Evolutionary conservation across 2,797 vertebrate genomes (phyloP).

Genomic region (Uromys caudimaculatus): DNA sequence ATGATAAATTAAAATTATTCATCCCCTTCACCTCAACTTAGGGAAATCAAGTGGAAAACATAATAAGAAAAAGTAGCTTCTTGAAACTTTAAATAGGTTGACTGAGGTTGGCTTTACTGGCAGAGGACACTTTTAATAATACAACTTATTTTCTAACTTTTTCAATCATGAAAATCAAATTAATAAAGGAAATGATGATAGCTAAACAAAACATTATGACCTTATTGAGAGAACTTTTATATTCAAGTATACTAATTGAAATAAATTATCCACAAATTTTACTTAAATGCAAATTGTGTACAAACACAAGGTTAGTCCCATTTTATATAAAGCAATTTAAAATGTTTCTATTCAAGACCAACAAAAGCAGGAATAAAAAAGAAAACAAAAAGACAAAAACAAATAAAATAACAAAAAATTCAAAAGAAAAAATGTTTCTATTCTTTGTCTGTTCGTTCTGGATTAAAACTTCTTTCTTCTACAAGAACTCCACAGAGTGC

Average conservation of each 20-base stretch:
- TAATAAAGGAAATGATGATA: constrained; percentile 28
- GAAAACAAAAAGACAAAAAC: too few relatives aligned
- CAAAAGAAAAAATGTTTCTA: neutral
- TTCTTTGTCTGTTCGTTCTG: neutral
- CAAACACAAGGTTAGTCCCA: neutral
- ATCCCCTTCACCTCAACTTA: constrained; percentile 68
- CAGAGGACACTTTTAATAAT: constrained; percentile 52
- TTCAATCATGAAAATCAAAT: constrained; percentile 48
- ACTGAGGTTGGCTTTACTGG: constrained; percentile 52
- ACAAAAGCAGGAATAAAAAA: too few relatives aligned
- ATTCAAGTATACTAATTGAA: constrained; percentile 23
- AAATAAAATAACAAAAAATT: too few relatives aligned
- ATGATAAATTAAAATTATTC: constrained; percentile 80
- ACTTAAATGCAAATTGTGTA: constrained; percentile 12
- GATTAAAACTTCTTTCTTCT: neutral
- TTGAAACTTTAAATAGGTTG: constrained; percentile 50
- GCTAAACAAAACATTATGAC: constrained; percentile 32
- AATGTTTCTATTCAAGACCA: neutral
- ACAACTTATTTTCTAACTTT: constrained; percentile 19
- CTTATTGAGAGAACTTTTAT: constrained; percentile 45
- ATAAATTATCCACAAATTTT: constrained; percentile 52
- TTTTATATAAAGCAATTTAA: neutral
- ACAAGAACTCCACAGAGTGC: neutral
- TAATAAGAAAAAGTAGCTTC: constrained; percentile 47
- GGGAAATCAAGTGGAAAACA: constrained; percentile 75